Percentiles rank a stretch among this genome's conserved stretches.
Conservation (phyloP, 2,888 invertebrate genomes). For the Pocota personata region DNA sequence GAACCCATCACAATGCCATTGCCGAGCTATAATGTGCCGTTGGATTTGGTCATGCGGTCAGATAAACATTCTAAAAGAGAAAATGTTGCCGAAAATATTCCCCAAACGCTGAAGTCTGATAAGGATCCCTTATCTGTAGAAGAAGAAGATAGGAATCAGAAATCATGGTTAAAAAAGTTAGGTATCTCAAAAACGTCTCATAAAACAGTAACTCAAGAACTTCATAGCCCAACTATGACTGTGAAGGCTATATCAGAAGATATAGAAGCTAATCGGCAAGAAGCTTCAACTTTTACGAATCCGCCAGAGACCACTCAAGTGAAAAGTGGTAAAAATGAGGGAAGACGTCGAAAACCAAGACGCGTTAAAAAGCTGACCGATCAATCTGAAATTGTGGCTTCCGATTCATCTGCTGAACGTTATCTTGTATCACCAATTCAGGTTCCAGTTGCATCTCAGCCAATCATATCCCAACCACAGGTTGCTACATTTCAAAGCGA, state of each 20-base stretch:
- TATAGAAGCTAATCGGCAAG: neutral
- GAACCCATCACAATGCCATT: neutral
- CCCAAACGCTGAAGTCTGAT: neutral
- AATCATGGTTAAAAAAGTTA: slow-evolving; percentile 41
- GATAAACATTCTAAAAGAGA: neutral
- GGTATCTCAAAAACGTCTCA: slow-evolving; percentile 20
- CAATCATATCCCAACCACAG: neutral
- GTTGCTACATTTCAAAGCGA: neutral
- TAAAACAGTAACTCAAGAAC: neutral
- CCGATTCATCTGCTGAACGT: neutral
- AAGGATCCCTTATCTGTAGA: neutral
- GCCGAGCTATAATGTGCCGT: neutral
- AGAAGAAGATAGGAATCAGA: slow-evolving; percentile 25
- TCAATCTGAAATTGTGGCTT: neutral
- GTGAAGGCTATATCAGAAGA: neutral
- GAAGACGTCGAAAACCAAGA: slow-evolving; percentile 21
- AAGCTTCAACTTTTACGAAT: neutral
- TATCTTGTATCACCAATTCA: neutral
- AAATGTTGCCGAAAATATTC: neutral
- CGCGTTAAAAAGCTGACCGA: slow-evolving; percentile 20
- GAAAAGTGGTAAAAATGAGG: slow-evolving; percentile 4
- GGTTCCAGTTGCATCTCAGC: neutral
- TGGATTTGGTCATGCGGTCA: slow-evolving; percentile 19
- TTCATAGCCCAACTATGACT: neutral
- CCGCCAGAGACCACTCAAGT: neutral